Base-by-base conservation (phyloP, 64 coral and sea anemone species). In the Montipora foliosa region DNA sequence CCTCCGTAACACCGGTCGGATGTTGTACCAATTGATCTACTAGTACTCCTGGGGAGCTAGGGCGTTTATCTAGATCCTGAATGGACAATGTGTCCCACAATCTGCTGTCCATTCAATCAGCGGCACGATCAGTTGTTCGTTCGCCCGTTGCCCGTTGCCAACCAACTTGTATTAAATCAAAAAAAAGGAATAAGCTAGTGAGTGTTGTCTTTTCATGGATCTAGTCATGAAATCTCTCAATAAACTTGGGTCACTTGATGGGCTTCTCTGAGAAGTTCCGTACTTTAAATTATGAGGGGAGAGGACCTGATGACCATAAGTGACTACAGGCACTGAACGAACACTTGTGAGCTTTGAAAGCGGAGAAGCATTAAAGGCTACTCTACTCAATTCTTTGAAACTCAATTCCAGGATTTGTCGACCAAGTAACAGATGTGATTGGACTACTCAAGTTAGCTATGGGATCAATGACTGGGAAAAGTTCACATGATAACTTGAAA, bases 121-220 rank as follows among this genome's bases (percentile, higher is more conserved):
- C 29, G 29, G 29, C 29, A 29, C 29, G 1, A 29, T 29, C 29
- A 29, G 29, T 29, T 29, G 29, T 29, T 29, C 29, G 29, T 29
- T 29, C 29, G 29, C 29, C 29, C 29, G 29, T 29, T 29, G 29
- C 29, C 0, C 29, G 29, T 29, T 29, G 29, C 29, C 29, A 29
- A 29, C 29, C 29, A 29, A 29, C 29, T 29, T 29, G 29, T 29
- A 29, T 29, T 0, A 29, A 29, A 29, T 29, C 29, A 1, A 29
- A 29, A 29, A 29, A 29, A 29, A 1, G 29, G 25, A 25, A 25
- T 47, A 62, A 87, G 13, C 69, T 61, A n/a, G 83, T 87, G 10
- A 87, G 83, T 16, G 83, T 87, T 48, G 83, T 87, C 68, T 87
- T 87, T 17, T 69, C 69, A 48, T 87, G 83, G 7, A 70, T 51